A percentile compares a stretch with the other conserved stretches of the same genome.
Evolutionary conservation across 92 coral and sea anemone species (phyloP).

Genomic region (Parazoanthus atlanticus): DNA sequence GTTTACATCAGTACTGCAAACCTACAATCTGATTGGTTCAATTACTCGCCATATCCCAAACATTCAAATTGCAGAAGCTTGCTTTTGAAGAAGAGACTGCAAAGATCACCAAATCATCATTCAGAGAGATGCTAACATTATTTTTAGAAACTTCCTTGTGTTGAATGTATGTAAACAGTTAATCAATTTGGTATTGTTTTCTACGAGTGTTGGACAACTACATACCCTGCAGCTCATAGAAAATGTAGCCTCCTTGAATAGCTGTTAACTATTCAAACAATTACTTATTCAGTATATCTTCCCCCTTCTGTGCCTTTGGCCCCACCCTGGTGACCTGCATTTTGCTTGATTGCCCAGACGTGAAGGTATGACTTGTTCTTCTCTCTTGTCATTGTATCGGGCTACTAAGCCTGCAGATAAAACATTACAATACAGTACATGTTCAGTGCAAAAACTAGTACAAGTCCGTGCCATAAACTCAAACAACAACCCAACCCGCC

Average conservation of each 20-base stretch:
- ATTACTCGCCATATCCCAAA: no score
- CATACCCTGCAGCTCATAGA: neutral
- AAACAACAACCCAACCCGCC: neutral
- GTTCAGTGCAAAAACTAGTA: neutral
- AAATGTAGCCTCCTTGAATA: neutral
- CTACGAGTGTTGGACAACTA: neutral
- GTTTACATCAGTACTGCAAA: neutral
- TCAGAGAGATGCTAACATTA: neutral
- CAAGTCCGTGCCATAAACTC: neutral
- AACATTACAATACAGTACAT: neutral
- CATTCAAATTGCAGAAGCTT: no score
- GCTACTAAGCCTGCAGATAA: constrained; percentile 18
- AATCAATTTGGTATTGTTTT: neutral
- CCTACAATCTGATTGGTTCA: neutral
- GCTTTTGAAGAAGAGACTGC: no score
- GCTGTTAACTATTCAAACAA: neutral
- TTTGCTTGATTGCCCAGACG: neutral
- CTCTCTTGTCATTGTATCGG: constrained; percentile 25
- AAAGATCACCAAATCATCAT: no score
- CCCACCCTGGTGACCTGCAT: constrained; percentile 23
- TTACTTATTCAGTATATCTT: constrained; percentile 5
- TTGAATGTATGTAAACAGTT: neutral
- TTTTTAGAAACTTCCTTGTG: neutral
- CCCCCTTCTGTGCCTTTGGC: constrained; percentile 33
- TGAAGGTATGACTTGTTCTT: neutral